Base-by-base conservation (phyloP, 1,140 invertebrate genomes). In the Danaus melanippus region DNA sequence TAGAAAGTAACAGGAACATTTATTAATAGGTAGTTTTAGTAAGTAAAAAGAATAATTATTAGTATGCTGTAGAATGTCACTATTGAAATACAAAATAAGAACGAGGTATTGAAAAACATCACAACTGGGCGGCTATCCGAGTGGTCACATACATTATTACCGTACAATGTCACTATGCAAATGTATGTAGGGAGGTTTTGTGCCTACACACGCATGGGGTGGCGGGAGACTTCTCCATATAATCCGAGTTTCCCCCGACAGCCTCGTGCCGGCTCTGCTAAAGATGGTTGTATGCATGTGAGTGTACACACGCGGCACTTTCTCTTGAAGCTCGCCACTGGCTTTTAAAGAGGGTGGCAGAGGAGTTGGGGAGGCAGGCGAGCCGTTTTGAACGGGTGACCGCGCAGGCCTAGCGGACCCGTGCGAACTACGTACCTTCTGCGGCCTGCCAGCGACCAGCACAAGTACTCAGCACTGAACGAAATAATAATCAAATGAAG, bases 271-370 rank as follows among this genome's bases (percentile, higher is more conserved):
- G 64, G 70, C 60, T 69, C 69, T 67, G 68, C 74, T 73, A 75
- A 84, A 81, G 78, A 84, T 81, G 78, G 74, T 69, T 70, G 60
- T 79, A 79, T 76, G 79, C 70, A 82, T 81, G 82, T 81, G 82
- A 77, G 78, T 67, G 75, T 83, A 82, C 77, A 82, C 72, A 82
- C 78, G 79, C 72, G 76, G 76, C 81, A 81, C 76, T 84, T 82
- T 84, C 81, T 85, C 82, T 83, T 83, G 74, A 81, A 85, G 76
- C 82, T 85, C 82, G 80, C 80, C 80, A 82, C 77, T 85, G 82
- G 80, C 82, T 85, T 85, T 85, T 84, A 82, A 85, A 85, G 76
- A 51, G 81, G 81, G 81, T 75, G 77, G 71, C 58, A 64, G 71
- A 71, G 42, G 64, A 70, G 17, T 53, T 53, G 44, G 64, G 60